Base-by-base conservation (phyloP, 2,888 invertebrate species). In the Idaea aversata region DNA sequence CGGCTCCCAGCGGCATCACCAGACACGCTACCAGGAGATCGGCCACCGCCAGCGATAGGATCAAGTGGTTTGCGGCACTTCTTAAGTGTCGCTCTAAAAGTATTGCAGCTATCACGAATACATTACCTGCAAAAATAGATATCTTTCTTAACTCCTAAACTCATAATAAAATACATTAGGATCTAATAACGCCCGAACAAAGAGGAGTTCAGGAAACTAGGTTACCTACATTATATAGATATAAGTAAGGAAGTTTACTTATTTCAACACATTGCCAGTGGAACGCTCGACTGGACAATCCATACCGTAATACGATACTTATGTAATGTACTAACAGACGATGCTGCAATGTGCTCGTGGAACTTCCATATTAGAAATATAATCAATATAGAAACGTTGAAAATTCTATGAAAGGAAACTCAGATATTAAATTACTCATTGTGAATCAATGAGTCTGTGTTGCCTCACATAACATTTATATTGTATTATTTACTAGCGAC, bases 61-160 rank as follows among this genome's bases (percentile, higher is more conserved):
- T 98, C 81, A 98, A 93, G 90, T 98, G 98, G 92, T 98, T 98
- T 67, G 97, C 97, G 47, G 97, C 97, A 79, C 96, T 97, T 82
- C 97, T 97, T 68, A 98, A 93, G 85, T 97, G 96, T 73, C 97
- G 93, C 86, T 98, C 98, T 77, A 98, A 91, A 69, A 98, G 90
- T 77, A 99, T 97, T 70, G 98, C 98, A 38, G 97, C 97, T 89
- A 98, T 98, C 80, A 99, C 98, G 91, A 98, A 97, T 66, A 98
- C 96, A 90, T 99, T 99, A 73, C 98, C 98, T 97, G 94, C 5
- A 88, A 90, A 68, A 64, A 60, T 15, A 38, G 7, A 25, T 36
- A 59, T 7, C 58, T 7, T 3, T 15, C 15, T 57, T 1, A 57
- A 57, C 7, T 15, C 7, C 15, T 58, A 16, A 58, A 58, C 15